Conservation (phyloP, 2,888 invertebrate species). For the Eudemis profundana region DNA sequence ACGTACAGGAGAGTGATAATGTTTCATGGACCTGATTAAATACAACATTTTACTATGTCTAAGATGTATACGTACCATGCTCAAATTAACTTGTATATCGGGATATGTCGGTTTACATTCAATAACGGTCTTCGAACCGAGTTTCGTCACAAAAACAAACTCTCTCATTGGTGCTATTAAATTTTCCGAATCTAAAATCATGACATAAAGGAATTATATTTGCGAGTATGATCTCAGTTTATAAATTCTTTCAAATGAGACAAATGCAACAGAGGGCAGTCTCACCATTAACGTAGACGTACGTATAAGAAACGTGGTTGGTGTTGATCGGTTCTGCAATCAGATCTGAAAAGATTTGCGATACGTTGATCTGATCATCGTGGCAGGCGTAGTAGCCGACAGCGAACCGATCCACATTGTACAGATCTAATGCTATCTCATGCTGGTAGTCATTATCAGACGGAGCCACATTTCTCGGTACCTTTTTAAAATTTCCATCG, state of each 20-base stretch:
- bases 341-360: constrained; percentile 61
- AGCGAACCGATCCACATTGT: constrained; percentile 72
- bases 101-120: constrained; percentile 81
- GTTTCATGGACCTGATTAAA: neutral
- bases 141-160: constrained; percentile 63
- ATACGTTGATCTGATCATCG: constrained; percentile 67
- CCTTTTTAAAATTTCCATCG: constrained; percentile 55
- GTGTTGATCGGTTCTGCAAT: constrained; percentile 69
- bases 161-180: constrained; percentile 76
- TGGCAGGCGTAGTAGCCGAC: constrained; percentile 86
- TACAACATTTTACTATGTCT: constrained; percentile 15
- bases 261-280: constrained; percentile 39
- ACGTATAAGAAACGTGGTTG: constrained; percentile 70
- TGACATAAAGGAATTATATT: constrained; percentile 48
- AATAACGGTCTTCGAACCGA: constrained; percentile 64
- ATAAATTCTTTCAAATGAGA: constrained; percentile 38
- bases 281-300: constrained; percentile 81
- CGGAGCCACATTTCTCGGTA: constrained; percentile 50
- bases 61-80: constrained; percentile 71
- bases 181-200: constrained; percentile 72
- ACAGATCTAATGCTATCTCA: constrained; percentile 76
- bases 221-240: constrained; percentile 31
- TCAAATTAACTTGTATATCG: constrained; percentile 69
- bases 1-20: neutral
- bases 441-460: constrained; percentile 63